A percentile compares a stretch with the other conserved stretches of the same genome.
phyloP scores from a whole-genome alignment of 2,888 invertebrate species.

The Lochmaea crataegi region DNA sequence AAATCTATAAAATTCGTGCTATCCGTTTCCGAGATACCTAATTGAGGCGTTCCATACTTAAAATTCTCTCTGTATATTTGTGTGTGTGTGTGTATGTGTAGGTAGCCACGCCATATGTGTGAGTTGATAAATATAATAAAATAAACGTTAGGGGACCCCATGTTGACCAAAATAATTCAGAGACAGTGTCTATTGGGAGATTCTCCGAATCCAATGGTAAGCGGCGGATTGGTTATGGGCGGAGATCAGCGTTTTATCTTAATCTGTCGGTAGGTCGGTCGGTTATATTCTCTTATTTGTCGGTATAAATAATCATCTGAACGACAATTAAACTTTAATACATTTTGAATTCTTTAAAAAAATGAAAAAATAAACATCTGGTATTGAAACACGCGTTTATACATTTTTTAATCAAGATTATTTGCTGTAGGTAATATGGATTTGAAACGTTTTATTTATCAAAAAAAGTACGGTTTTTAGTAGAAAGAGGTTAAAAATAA shows the following conservation, averaged over 20 bases:
- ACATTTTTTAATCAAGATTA: too few species aligned
- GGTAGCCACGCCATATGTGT: conserved; percentile 19
- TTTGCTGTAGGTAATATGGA: too few species aligned
- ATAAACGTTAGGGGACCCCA: conserved; percentile 25
- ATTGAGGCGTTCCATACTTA: too few species aligned
- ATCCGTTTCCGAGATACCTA: too few species aligned
- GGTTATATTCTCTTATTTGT: neutral
- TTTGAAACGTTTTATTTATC: too few species aligned
- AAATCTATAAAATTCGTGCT: too few species aligned
- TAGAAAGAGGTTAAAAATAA: too few species aligned
- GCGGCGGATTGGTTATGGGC: conserved; percentile 29
- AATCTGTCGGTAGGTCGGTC: conserved; percentile 5
- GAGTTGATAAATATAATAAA: conserved; percentile 25
- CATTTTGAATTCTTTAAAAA: too few species aligned
- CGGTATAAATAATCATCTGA: neutral
- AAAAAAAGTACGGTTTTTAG: too few species aligned
- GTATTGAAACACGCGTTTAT: too few species aligned
- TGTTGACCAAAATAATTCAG: conserved; percentile 10
- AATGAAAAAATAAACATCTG: too few species aligned
- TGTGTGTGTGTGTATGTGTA: neutral
- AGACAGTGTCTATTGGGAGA: conserved; percentile 29
- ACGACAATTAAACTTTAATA: neutral
- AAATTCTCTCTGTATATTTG: too few species aligned
- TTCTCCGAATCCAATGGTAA: conserved; percentile 28
- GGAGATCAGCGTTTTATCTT: conserved; percentile 26